phyloP scores from a whole-genome alignment of 2,113 vertebrate genomes.

The Syngnathus typhle region DNA sequence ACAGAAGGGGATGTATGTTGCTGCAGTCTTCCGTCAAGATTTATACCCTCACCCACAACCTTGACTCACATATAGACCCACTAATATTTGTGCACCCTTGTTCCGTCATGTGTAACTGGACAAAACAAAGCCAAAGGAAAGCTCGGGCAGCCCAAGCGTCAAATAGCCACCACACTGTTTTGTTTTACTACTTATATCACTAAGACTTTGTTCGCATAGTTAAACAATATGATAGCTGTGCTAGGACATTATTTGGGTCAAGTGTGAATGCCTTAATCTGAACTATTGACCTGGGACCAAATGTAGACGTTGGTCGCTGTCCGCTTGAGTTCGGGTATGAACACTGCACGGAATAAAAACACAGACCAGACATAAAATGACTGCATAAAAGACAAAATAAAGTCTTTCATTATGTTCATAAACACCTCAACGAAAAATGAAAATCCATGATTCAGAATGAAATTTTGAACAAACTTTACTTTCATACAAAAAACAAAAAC shows the following conservation, averaged over 20 bases:
- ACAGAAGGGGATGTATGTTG: slow-evolving; percentile 31
- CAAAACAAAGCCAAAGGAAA: not conserved
- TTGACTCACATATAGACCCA: slow-evolving; percentile 55
- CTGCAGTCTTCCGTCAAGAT: slow-evolving; percentile 31
- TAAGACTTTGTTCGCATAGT: no score
- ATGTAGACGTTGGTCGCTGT: not conserved
- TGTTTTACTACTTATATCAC: no score
- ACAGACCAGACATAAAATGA: no score
- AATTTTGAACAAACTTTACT: no score
- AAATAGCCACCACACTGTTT: no score
- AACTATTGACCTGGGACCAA: not conserved
- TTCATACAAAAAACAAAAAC: not conserved
- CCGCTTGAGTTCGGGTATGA: not conserved
- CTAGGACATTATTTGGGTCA: not conserved
- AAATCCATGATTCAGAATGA: not conserved
- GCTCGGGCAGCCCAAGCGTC: not conserved
- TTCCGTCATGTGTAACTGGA: slow-evolving; percentile 18
- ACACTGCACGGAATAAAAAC: no score
- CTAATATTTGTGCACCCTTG: slow-evolving; percentile 37
- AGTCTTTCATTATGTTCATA: not conserved
- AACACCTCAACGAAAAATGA: not conserved
- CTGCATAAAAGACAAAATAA: not conserved
- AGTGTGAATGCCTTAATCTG: not conserved
- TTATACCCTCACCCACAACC: slow-evolving; percentile 43
- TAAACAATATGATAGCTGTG: no score